Evolutionary conservation across 2,797 vertebrate species (phyloP).

Genomic region (Chloroceryle amazona): DNA sequence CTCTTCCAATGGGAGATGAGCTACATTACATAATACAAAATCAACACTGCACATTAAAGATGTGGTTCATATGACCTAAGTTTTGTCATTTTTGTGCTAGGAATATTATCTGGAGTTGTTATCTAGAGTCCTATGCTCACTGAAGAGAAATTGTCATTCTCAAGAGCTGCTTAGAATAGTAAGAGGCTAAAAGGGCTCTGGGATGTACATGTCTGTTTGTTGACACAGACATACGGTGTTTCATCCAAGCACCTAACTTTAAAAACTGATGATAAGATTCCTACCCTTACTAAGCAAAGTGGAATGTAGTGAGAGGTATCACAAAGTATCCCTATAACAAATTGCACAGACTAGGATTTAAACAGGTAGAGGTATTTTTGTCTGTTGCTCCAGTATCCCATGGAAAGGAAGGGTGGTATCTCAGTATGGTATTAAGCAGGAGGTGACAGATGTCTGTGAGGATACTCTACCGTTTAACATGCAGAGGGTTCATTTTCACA

Average conservation of each 20-base stretch:
- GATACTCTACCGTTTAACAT: not conserved
- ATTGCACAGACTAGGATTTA: not conserved
- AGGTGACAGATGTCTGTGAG: not conserved
- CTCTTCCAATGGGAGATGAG: not conserved
- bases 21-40: not conserved
- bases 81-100: not conserved
- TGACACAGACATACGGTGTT: not conserved
- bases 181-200: not conserved
- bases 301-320: not conserved
- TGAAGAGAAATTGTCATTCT: not conserved
- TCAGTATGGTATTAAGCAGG: not conserved
- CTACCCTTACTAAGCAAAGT: not conserved
- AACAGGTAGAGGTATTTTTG: not conserved
- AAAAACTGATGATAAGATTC: not conserved
- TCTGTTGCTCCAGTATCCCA: not conserved
- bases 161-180: not conserved
- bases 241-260: not conserved
- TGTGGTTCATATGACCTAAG: fast-evolving
- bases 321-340: not conserved
- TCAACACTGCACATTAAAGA: not conserved
- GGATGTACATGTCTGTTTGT: fast-evolving
- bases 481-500: not conserved
- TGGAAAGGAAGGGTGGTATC: not conserved
- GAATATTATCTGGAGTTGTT: not conserved
- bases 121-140: not conserved